These are phyloP conservation scores for Meiosimyza decipiens DNA, from an alignment of 2,888 invertebrate species.

Conservation along the genomic window DNA sequence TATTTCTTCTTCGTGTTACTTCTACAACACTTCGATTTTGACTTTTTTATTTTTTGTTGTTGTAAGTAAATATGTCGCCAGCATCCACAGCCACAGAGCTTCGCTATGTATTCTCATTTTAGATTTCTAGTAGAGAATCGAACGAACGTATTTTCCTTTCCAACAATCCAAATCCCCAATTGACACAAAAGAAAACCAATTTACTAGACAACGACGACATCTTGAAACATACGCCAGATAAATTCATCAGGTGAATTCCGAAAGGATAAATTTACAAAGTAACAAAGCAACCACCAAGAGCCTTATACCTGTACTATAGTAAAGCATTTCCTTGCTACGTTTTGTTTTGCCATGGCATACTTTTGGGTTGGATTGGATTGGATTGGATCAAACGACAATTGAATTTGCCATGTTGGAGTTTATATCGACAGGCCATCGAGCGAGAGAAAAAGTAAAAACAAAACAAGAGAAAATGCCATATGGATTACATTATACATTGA, in stretches of 20 bases:
- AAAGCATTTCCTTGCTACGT: too few relatives aligned
- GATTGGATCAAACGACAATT: slow-evolving; percentile 54
- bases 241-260: slow-evolving; percentile 65
- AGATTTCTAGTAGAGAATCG: not conserved
- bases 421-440: slow-evolving; percentile 42
- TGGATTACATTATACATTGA: too few relatives aligned
- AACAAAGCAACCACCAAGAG: slow-evolving; percentile 17
- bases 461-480: not conserved
- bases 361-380: slow-evolving; percentile 12
- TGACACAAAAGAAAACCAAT: slow-evolving; percentile 65
- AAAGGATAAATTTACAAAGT: slow-evolving; percentile 38
- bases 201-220: slow-evolving; percentile 61
- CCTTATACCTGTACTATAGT: not conserved
- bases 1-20: slow-evolving; percentile 29
- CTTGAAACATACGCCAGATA: slow-evolving; percentile 53
- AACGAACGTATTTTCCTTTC: slow-evolving; percentile 51
- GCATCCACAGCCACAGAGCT: too few relatives aligned
- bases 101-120: not conserved
- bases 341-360: slow-evolving; percentile 4
- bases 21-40: slow-evolving; percentile 30
- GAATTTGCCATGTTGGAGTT: slow-evolving; percentile 62
- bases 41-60: slow-evolving; percentile 26
- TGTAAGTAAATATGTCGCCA: not conserved
- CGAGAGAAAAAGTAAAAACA: not conserved
- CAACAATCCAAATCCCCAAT: slow-evolving; percentile 65